phyloP scores from a whole-genome alignment of 2,797 vertebrate species.

The Sebastes glaucus region DNA sequence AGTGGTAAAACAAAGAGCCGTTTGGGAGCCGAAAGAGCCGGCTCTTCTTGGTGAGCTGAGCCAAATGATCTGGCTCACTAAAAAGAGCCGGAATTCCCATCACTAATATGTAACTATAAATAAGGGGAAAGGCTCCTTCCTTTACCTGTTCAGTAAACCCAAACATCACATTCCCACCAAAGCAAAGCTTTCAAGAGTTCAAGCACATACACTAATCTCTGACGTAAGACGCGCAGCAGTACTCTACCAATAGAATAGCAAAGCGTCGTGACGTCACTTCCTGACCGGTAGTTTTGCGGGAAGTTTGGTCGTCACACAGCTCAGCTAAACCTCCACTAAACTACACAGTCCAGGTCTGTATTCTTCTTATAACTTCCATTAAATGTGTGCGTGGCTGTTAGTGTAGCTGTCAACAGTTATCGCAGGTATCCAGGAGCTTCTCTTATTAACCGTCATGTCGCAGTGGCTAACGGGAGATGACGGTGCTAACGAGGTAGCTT shows the following conservation, averaged over 20 bases:
- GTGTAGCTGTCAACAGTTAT: not conserved
- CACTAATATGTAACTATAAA: not conserved
- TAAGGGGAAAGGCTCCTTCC: no score
- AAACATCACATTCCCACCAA: not conserved
- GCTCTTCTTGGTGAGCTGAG: no score
- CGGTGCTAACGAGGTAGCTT: not conserved
- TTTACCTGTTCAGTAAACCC: not conserved
- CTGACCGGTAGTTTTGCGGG: slow-evolving; percentile 74
- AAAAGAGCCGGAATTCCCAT: no score
- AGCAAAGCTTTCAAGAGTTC: not conserved
- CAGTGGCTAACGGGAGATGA: not conserved
- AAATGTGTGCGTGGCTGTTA: rapidly evolving
- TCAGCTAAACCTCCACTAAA: not conserved
- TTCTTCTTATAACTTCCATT: not conserved
- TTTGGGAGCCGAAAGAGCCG: no score
- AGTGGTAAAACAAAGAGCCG: no score
- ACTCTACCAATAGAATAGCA: slow-evolving; percentile 43
- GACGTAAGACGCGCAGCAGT: not conserved
- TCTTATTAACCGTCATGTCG: not conserved
- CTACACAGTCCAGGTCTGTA: slow-evolving; percentile 39
- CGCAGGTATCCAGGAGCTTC: rapidly evolving
- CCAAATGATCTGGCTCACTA: no score
- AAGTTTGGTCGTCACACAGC: slow-evolving; percentile 62
- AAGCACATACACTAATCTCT: not conserved
- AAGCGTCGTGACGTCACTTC: slow-evolving; percentile 34